Base-by-base conservation (phyloP, 1,140 invertebrate species). In the Drosophila erecta region DNA sequence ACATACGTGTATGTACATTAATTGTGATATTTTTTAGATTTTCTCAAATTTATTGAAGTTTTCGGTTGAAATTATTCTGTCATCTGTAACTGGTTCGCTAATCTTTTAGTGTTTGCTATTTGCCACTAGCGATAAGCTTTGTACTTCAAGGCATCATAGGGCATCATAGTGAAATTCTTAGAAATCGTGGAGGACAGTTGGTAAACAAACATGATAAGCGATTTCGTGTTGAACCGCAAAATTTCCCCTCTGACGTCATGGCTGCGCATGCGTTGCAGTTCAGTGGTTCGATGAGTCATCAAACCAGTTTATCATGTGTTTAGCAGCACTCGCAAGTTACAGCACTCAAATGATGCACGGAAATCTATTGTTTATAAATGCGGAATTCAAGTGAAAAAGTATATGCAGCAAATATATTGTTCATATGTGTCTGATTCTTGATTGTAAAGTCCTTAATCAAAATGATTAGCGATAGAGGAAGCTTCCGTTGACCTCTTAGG, bases 201-300 rank as follows among this genome's bases (percentile, higher is more conserved):
- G 24, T 38, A 72, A 50, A 58, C 49, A 46, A 40, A 40, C 38
- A 12, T 0, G 10, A 46, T 59, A 58, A 59, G 43, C 46, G 43
- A 17, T n/a, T 33, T 20, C 20, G 62, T 38, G 24, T 15, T 33
- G 4, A 44, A 11, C 4, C 12, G 38, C 73, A 55, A 60, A 69
- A 49, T 73, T 62, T 72, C 70, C 70, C 70, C 47, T 49, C 62
- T 74, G 70, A 74, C 70, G 70, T 75, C 71, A 75, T 62, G 56
- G 51, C 38, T 44, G 69, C 71, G 69, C 71, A 56, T 64, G 71
- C 71, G 71, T 37, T 61, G 55, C 56, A 61, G 33, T 38, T 22
- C n/a, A 17, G 14, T 14, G 44, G 20, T 11, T 67, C 11, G 14
- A 47, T 69, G 49, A 70, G 24, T 70, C 66, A 70, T 5, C 14